A percentile compares a stretch with the other conserved stretches of the same genome.
These are phyloP conservation scores for Oscheius sp. DNA, from an alignment of 2,888 invertebrate genomes.

Conservation along the genomic window DNA sequence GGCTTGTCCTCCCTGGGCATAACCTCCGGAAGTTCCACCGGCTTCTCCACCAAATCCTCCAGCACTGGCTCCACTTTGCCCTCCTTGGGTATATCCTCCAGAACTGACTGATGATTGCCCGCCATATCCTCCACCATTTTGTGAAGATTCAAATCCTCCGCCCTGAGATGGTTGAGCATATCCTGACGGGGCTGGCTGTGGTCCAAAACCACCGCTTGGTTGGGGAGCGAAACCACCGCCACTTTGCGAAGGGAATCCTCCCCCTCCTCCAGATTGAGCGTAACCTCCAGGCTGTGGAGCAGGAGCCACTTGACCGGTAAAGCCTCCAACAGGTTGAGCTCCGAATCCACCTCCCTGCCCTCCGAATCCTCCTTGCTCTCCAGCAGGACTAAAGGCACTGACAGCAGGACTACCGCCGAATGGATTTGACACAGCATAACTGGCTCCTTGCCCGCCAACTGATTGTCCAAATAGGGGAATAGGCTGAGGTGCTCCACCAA, in stretches of 20 bases:
- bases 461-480: conserved; percentile 29
- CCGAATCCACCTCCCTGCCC: background rate
- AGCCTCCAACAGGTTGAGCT: conserved; percentile 2
- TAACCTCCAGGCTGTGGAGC: conserved; percentile 12
- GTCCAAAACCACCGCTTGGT: background rate
- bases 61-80: too few species aligned
- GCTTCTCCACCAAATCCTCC: background rate
- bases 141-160: background rate
- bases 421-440: conserved; percentile 3
- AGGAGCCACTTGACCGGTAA: background rate
- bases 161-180: background rate
- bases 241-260: background rate
- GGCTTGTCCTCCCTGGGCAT: background rate
- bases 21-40: background rate
- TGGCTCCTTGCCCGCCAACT: background rate
- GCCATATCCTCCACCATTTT: too few species aligned
- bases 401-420: background rate
- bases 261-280: background rate
- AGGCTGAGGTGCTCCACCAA: conserved; percentile 4
- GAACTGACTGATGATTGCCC: background rate
- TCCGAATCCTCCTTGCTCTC: conserved; percentile 3
- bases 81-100: background rate
- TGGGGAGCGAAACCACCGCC: conserved; percentile 1
- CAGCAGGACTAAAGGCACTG: background rate
- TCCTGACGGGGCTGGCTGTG: background rate